Conservation (phyloP, 2,888 invertebrate species). For the Diarsia dahlii region DNA sequence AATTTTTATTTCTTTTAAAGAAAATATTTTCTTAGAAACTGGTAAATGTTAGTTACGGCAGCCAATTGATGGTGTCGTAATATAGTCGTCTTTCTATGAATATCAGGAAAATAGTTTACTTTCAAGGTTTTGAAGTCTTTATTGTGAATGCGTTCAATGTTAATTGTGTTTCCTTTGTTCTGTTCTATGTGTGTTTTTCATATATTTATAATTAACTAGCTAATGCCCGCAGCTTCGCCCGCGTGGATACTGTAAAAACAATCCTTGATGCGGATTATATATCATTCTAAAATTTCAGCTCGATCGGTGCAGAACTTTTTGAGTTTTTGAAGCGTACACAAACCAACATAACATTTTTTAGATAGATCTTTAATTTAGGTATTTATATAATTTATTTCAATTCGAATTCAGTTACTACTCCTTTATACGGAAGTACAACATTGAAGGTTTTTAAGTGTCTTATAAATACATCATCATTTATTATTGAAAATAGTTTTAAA, state of each 20-base stretch:
- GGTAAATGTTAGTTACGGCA: neutral
- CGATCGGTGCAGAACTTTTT: too few species aligned
- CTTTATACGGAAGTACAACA: neutral
- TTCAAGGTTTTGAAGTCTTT: conserved; percentile 16
- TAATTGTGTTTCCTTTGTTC: neutral
- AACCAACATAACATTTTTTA: too few species aligned
- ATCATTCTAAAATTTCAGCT: too few species aligned
- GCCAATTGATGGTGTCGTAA: neutral
- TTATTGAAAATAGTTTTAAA: too few species aligned
- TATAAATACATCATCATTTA: too few species aligned
- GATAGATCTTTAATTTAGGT: neutral
- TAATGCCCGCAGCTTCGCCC: too few species aligned
- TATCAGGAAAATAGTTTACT: neutral
- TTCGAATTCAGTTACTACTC: neutral
- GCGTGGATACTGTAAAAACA: too few species aligned
- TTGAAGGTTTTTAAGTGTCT: too few species aligned
- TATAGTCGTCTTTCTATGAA: neutral
- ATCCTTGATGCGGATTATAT: too few species aligned
- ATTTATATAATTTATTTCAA: neutral
- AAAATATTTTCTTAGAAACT: neutral
- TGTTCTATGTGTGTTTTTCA: neutral
- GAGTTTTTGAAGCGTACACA: too few species aligned
- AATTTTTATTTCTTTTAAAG: neutral
- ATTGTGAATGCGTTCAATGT: neutral
- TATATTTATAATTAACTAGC: neutral